A percentile compares a stretch with the other conserved stretches of the same genome.
Conservation (phyloP, 2,888 invertebrate species). For the Pardosa pseudoannulata region DNA sequence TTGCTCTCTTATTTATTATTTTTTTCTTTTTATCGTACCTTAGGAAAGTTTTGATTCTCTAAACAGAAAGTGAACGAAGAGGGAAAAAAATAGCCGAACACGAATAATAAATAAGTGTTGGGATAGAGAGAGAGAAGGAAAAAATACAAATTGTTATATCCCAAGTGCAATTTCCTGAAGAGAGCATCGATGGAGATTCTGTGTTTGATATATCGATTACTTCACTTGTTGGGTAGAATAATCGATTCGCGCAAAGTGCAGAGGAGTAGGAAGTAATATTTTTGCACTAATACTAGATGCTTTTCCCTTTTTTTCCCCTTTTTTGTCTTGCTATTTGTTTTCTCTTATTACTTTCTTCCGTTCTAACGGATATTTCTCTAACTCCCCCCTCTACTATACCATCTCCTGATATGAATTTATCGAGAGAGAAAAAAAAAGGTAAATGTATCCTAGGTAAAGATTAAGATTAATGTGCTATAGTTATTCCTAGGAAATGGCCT, state of each 20-base stretch:
- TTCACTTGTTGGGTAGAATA: conserved; percentile 29
- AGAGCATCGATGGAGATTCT: conserved; percentile 18
- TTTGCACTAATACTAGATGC: conserved; percentile 26
- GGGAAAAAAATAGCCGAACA: neutral
- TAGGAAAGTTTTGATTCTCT: neutral
- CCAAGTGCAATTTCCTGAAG: conserved; percentile 45
- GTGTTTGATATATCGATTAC: conserved; percentile 58
- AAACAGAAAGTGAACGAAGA: neutral
- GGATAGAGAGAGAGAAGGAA: too few species aligned
- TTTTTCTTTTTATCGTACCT: too few species aligned
- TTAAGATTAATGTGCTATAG: neutral
- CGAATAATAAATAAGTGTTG: conserved; percentile 32
- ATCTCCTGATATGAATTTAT: neutral
- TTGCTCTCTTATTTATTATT: too few species aligned
- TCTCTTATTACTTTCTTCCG: conserved; percentile 6
- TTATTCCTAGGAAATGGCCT: neutral
- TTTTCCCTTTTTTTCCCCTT: neutral
- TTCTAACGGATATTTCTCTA: conserved; percentile 7
- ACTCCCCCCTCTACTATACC: neutral
- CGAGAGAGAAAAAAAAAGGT: too few species aligned
- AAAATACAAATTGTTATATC: conserved; percentile 38
- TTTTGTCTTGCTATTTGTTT: neutral
- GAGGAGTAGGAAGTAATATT: conserved; percentile 28
- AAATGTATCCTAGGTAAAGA: neutral
- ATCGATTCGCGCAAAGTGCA: conserved; percentile 18